Evolutionary conservation across 2,888 invertebrate species (phyloP).

Genomic region (Zaprionus obscuricornis): DNA sequence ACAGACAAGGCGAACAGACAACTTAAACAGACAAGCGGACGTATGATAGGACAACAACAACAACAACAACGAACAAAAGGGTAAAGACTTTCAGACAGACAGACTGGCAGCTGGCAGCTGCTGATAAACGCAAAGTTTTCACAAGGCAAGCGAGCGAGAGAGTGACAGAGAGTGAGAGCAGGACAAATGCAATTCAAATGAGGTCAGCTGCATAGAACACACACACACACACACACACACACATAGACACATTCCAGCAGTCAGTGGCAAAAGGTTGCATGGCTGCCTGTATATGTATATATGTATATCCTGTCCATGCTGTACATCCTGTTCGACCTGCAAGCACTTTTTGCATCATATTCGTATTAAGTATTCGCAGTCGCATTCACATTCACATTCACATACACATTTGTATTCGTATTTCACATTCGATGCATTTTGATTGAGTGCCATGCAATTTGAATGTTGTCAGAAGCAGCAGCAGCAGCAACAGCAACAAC

Average conservation of each 20-base stretch:
- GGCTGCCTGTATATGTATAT: too few relatives aligned
- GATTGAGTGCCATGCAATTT: constrained; percentile 66
- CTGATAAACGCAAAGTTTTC: constrained; percentile 62
- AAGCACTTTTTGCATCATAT: constrained; percentile 31
- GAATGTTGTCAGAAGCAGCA: constrained; percentile 50
- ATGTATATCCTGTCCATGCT: too few relatives aligned
- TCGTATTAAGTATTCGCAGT: too few relatives aligned
- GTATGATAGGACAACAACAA: neutral
- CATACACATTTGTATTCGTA: too few relatives aligned
- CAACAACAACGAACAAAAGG: neutral
- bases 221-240: neutral
- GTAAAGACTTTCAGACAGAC: neutral
- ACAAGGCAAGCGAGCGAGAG: too few relatives aligned
- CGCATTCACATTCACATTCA: too few relatives aligned
- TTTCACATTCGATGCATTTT: constrained; percentile 66
- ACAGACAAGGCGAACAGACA: constrained; percentile 8
- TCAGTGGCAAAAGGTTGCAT: too few relatives aligned
- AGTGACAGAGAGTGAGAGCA: too few relatives aligned
- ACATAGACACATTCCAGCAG: constrained; percentile 5
- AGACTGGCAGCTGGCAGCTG: constrained; percentile 31
- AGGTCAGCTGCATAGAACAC: constrained; percentile 38
- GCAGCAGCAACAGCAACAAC: constrained; percentile 6
- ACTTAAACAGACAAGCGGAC: neutral
- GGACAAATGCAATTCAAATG: constrained; percentile 59
- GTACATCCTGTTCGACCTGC: constrained; percentile 10